Conservation (phyloP, 92 coral and sea anemone genomes). For the Montipora capitata region DNA sequence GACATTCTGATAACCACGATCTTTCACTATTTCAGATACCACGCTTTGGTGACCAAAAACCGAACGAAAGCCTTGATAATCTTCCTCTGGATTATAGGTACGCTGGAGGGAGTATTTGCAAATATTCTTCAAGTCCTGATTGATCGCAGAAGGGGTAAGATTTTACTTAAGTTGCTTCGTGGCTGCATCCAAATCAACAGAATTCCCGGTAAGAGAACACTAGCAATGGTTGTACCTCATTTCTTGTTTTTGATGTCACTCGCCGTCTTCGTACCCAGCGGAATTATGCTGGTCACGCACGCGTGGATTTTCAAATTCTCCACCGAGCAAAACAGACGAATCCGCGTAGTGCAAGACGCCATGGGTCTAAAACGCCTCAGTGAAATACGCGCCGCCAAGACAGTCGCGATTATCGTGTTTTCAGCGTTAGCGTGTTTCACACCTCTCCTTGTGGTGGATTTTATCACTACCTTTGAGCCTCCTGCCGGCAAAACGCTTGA, state of each 20-base stretch:
- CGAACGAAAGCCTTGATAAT: neutral
- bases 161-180: neutral
- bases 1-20: neutral
- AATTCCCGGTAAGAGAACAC: neutral
- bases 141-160: neutral
- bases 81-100: conserved; percentile 26
- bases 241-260: conserved; percentile 21
- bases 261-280: conserved; percentile 29
- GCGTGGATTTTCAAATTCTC: conserved; percentile 47
- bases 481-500: neutral
- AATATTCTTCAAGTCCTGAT: neutral
- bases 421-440: conserved; percentile 44
- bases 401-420: conserved; percentile 23
- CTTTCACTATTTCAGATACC: conserved; percentile 6
- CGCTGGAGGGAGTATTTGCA: conserved; percentile 17
- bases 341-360: conserved; percentile 33
- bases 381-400: conserved; percentile 54
- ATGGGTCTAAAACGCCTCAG: conserved; percentile 13
- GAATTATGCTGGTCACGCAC: conserved; percentile 30
- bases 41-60: conserved; percentile 18
- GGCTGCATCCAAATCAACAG: conserved; percentile 23
- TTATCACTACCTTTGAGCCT: conserved; percentile 18
- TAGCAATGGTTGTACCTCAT: conserved; percentile 10
- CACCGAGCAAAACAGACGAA: conserved; percentile 10
- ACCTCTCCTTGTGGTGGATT: conserved; percentile 30